Evolutionary conservation across 2,113 vertebrate genomes (phyloP).

Genomic region (Tylochromis polylepis): DNA sequence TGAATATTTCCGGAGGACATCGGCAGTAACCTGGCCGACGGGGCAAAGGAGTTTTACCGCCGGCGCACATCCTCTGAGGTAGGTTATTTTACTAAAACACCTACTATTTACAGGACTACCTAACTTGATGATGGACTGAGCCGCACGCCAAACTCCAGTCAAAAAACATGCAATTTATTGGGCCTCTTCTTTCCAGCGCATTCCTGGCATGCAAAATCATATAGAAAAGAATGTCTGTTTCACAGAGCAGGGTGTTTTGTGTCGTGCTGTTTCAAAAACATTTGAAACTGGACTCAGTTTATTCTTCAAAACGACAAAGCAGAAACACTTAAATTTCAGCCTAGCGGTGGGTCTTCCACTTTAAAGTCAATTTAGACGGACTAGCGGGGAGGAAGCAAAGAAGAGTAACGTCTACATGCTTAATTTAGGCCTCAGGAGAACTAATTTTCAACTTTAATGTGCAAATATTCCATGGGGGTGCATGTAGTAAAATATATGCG

Average conservation of each 20-base stretch:
- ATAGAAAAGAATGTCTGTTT: not conserved
- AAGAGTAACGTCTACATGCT: not conserved
- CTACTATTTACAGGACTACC: not conserved
- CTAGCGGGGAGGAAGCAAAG: not conserved
- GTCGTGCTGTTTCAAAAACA: not conserved
- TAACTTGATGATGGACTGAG: not conserved
- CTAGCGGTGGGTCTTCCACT: not conserved
- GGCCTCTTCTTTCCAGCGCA: not conserved
- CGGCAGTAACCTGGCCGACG: not conserved
- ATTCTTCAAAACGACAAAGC: not conserved
- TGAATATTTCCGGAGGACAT: not conserved
- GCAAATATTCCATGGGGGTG: not conserved
- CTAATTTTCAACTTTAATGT: not conserved
- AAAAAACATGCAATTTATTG: not conserved
- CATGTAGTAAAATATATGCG: not conserved
- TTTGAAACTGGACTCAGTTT: not conserved
- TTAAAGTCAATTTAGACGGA: not conserved
- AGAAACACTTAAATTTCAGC: not conserved
- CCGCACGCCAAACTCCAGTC: not conserved
- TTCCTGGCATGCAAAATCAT: not conserved
- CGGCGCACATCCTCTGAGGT: slow-evolving; percentile 15
- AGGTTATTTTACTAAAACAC: not conserved
- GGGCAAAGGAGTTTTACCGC: slow-evolving; percentile 28
- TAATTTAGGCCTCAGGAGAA: not conserved
- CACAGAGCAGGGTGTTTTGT: not conserved